Percentiles rank a stretch among this genome's conserved stretches.
phyloP scores from a whole-genome alignment of 2,797 vertebrate species.

The Oreochromis mossambicus region DNA sequence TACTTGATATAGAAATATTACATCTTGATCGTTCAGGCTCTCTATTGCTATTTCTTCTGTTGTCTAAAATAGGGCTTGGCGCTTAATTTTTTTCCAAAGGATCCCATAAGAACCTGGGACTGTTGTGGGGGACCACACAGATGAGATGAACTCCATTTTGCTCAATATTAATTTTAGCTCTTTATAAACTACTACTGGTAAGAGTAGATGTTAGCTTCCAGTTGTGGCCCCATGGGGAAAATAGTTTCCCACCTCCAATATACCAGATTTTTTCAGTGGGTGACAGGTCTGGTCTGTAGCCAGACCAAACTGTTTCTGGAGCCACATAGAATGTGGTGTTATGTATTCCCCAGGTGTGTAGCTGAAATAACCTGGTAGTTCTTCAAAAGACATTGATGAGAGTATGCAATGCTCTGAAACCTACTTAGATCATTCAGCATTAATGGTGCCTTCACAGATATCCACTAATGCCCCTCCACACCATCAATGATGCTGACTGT shows the following conservation, averaged over 20 bases:
- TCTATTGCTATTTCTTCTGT: not conserved
- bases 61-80: not conserved
- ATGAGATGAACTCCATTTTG: not conserved
- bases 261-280: not conserved
- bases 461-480: not conserved
- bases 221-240: not conserved
- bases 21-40: not conserved
- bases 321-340: fast-evolving
- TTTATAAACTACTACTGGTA: not conserved
- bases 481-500: not conserved
- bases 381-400: not conserved
- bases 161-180: not conserved
- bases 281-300: not conserved
- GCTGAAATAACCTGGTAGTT: not conserved
- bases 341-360: not conserved
- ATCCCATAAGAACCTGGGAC: not conserved
- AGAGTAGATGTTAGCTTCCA: not conserved
- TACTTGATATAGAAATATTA: not conserved
- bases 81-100: not conserved
- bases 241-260: not conserved
- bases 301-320: not conserved
- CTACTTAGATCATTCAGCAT: not conserved
- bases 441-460: not conserved
- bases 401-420: fast-evolving
- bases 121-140: not conserved